Evolutionary conservation across 2,888 invertebrate genomes (phyloP).

Genomic region (Agrotis exclamationis): DNA sequence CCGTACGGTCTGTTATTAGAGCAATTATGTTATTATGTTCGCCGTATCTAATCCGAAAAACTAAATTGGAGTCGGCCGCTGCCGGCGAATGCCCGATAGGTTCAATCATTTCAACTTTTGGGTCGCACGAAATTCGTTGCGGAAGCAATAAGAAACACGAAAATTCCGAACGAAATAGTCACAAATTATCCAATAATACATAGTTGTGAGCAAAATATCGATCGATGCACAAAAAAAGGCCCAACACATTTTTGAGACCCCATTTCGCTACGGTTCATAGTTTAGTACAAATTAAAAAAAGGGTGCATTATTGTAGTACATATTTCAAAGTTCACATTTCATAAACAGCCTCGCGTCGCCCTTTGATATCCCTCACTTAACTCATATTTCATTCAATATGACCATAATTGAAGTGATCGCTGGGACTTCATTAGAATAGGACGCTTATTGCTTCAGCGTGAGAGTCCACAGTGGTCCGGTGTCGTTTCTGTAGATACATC

Average conservation of each 20-base stretch:
- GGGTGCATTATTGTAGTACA: conserved; percentile 86
- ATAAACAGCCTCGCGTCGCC: conserved; percentile 87
- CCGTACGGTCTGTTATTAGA: conserved; percentile 89
- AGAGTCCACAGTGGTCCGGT: conserved; percentile 80
- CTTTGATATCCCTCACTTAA: conserved; percentile 91
- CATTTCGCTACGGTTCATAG: conserved; percentile 86
- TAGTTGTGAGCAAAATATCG: conserved; percentile 78
- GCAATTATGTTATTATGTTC: conserved; percentile 91
- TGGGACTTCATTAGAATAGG: conserved; percentile 79
- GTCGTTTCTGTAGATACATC: conserved; percentile 77
- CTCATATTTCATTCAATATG: conserved; percentile 91
- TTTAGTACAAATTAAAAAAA: conserved; percentile 90
- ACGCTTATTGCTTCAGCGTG: conserved; percentile 76
- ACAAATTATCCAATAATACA: conserved; percentile 85
- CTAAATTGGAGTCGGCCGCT: conserved; percentile 90
- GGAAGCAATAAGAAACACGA: conserved; percentile 91
- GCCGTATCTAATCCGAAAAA: conserved; percentile 91
- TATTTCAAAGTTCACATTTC: conserved; percentile 90
- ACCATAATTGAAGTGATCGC: conserved; percentile 89
- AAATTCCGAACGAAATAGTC: conserved; percentile 83
- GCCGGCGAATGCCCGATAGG: conserved; percentile 90
- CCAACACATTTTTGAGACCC: conserved; percentile 78
- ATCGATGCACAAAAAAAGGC: conserved; percentile 73
- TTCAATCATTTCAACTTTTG: conserved; percentile 89
- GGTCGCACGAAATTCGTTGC: conserved; percentile 91